Percentiles rank a stretch among this genome's conserved stretches.
Conservation (phyloP, 2,113 vertebrate genomes). For the Anolis sagrei region DNA sequence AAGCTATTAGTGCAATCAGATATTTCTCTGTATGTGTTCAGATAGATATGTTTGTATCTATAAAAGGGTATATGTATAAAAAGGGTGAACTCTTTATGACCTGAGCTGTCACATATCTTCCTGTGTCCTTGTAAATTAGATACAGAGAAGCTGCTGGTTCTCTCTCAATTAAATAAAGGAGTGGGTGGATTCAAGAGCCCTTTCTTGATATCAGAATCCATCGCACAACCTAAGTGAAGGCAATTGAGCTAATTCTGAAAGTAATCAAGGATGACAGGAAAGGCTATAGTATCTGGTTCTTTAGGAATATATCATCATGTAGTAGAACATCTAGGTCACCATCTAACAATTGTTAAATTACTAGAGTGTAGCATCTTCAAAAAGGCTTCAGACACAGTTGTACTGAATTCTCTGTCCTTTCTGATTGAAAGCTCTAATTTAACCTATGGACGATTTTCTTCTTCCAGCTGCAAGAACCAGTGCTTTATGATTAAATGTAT, state of each 20-base stretch:
- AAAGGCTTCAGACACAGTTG: neutral
- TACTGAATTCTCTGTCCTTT: neutral
- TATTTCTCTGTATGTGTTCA: conserved; percentile 75
- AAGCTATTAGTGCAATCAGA: conserved; percentile 79
- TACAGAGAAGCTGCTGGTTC: conserved; percentile 68
- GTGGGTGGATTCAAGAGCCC: conserved; percentile 10
- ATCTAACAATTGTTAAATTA: neutral
- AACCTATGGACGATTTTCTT: neutral
- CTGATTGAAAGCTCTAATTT: neutral
- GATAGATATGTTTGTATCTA: conserved; percentile 31
- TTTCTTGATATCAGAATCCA: neutral
- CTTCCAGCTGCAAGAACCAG: neutral
- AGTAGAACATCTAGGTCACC: neutral
- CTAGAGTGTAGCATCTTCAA: neutral
- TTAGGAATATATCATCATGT: neutral
- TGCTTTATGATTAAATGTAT: neutral
- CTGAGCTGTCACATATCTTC: conserved; percentile 69
- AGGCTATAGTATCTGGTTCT: neutral
- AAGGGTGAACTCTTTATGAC: conserved; percentile 83
- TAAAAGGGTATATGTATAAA: conserved; percentile 12
- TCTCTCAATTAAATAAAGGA: neutral
- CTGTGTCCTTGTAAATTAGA: conserved; percentile 74
- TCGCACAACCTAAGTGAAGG: neutral
- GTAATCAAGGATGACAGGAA: accelerated
- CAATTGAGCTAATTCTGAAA: neutral